Percentiles rank a stretch among this genome's conserved stretches.
These are phyloP conservation scores for Agapostemon virescens DNA, from an alignment of 2,888 invertebrate genomes.

Conservation along the genomic window DNA sequence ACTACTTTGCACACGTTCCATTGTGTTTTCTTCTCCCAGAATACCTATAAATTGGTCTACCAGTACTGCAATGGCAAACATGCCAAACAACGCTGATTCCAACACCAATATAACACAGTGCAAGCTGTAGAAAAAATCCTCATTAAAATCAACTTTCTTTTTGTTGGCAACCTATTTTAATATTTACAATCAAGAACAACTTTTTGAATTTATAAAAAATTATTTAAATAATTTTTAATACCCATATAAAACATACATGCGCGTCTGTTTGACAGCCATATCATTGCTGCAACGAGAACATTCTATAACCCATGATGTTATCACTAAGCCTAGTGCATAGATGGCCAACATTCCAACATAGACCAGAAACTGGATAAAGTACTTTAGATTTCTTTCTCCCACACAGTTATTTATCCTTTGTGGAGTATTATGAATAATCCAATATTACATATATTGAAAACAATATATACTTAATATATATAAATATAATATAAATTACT, in stretches of 20 bases:
- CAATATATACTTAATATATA: not conserved
- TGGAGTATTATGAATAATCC: constrained; percentile 49
- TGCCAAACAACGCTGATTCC: constrained; percentile 91
- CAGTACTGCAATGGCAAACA: constrained; percentile 93
- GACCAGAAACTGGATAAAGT: constrained; percentile 92
- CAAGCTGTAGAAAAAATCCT: constrained; percentile 83
- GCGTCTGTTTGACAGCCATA: constrained; percentile 85
- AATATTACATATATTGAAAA: constrained; percentile 28
- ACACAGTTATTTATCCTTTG: constrained; percentile 94
- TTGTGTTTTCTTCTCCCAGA: constrained; percentile 90
- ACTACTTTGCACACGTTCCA: constrained; percentile 88
- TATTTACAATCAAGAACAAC: not conserved
- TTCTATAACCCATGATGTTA: constrained; percentile 87
- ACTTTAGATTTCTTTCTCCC: constrained; percentile 95
- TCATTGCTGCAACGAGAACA: constrained; percentile 86
- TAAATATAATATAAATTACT: not conserved
- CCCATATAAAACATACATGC: constrained; percentile 83
- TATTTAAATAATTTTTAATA: constrained; percentile 41
- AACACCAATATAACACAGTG: constrained; percentile 91
- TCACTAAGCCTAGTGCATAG: constrained; percentile 87
- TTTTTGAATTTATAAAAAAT: not conserved
- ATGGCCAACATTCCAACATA: constrained; percentile 87
- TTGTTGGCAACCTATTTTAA: constrained; percentile 36
- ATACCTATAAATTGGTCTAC: constrained; percentile 93
- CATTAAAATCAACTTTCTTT: constrained; percentile 30